phyloP scores from a whole-genome alignment of 1,140 invertebrate species.

The Heterodera carotae region DNA sequence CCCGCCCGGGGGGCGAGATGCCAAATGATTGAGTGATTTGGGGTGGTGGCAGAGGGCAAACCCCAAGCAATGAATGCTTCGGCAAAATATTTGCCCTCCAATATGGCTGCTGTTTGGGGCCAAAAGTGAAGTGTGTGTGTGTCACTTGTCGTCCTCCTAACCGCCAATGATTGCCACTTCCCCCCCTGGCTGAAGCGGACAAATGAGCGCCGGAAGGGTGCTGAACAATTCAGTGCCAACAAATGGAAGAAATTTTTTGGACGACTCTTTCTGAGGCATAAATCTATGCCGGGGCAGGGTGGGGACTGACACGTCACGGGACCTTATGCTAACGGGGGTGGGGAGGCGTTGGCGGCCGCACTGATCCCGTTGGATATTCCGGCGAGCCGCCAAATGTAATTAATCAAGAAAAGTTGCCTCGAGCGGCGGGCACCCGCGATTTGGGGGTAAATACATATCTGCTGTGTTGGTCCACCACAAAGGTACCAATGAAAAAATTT shows the following conservation, averaged over 20 bases:
- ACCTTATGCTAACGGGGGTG: not conserved
- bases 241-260: not conserved
- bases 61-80: not conserved
- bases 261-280: too few relatives aligned
- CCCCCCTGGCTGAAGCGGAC: not conserved
- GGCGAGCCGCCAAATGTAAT: not conserved
- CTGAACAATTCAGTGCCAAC: not conserved
- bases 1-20: too few relatives aligned
- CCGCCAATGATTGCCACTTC: too few relatives aligned
- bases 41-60: not conserved
- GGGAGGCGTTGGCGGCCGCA: too few relatives aligned
- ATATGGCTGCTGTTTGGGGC: not conserved
- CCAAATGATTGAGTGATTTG: not conserved
- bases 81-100: not conserved
- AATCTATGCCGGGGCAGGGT: too few relatives aligned
- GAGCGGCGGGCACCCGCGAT: not conserved
- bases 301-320: not conserved
- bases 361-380: not conserved
- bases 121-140: not conserved
- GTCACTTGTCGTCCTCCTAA: not conserved
- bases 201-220: not conserved
- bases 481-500: not conserved
- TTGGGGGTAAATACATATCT: too few relatives aligned
- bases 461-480: not conserved
- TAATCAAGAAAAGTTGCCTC: conserved; percentile 2